phyloP scores from a whole-genome alignment of 2,888 invertebrate genomes.

The Tricholauxania praeusta region DNA sequence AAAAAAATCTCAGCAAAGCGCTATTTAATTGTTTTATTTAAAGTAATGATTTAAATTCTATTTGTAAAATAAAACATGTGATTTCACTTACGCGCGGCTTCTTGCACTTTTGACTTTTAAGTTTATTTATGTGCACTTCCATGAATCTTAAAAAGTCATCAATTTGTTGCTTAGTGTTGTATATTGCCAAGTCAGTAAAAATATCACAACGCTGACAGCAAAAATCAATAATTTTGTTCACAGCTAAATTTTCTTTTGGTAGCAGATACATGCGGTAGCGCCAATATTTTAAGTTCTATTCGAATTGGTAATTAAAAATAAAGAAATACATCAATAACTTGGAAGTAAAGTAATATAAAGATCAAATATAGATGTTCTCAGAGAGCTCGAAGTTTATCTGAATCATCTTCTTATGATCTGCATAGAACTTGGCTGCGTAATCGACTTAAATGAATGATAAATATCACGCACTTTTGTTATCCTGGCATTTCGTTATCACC shows the following conservation, averaged over 20 bases:
- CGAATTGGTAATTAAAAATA: slow-evolving; percentile 36
- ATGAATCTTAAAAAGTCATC: slow-evolving; percentile 85
- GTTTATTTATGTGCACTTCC: slow-evolving; percentile 89
- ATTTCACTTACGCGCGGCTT: slow-evolving; percentile 80
- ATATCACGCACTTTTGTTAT: no score
- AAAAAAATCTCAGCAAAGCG: slow-evolving; percentile 35
- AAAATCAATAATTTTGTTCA: slow-evolving; percentile 82
- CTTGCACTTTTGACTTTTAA: slow-evolving; percentile 81
- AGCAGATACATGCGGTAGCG: slow-evolving; percentile 90
- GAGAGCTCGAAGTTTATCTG: no score
- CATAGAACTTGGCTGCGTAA: no score
- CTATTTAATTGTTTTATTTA: slow-evolving; percentile 31
- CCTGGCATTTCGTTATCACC: no score
- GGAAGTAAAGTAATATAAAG: not conserved
- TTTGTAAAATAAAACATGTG: no score
- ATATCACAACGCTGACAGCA: slow-evolving; percentile 83
- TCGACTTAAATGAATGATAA: no score
- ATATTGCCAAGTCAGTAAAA: slow-evolving; percentile 72
- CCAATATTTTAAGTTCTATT: slow-evolving; percentile 87
- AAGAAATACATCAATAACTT: not conserved
- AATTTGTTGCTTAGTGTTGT: slow-evolving; percentile 73
- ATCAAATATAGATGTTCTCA: no score
- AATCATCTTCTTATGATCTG: no score
- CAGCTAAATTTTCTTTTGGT: slow-evolving; percentile 84
- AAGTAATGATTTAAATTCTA: slow-evolving; percentile 26